These are phyloP conservation scores for Sebastes fasciatus DNA, from an alignment of 2,113 vertebrate species.

Conservation along the genomic window DNA sequence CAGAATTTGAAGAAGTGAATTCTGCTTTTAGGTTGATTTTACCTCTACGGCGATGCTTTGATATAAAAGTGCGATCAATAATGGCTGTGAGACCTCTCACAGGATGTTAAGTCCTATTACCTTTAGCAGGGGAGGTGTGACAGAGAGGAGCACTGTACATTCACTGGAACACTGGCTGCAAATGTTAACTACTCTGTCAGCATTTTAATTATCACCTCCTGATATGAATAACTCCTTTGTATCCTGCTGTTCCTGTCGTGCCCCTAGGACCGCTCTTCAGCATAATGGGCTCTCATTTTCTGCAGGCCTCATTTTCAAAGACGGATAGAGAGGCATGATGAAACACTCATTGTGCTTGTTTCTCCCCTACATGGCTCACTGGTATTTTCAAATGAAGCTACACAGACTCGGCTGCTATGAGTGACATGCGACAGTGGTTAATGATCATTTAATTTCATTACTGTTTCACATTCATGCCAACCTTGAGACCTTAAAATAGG, in stretches of 20 bases:
- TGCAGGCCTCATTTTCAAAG: neutral
- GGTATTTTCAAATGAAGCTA: neutral
- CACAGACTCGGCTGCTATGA: neutral
- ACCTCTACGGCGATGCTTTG: neutral
- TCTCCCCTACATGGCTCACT: conserved; percentile 1
- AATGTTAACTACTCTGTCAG: conserved; percentile 64
- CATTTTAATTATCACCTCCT: conserved; percentile 63
- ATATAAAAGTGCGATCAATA: conserved; percentile 14
- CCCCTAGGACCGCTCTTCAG: neutral
- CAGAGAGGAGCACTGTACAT: conserved; percentile 21
- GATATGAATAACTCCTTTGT: conserved; percentile 47
- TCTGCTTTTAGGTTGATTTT: conserved; percentile 1
- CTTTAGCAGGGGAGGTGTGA: conserved; percentile 44
- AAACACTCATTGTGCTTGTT: conserved; percentile 11
- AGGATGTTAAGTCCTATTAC: conserved; percentile 35
- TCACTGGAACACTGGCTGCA: conserved; percentile 56
- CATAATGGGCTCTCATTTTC: conserved; percentile 19
- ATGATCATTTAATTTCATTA: neutral
- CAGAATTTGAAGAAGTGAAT: neutral
- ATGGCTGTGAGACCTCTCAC: conserved; percentile 18
- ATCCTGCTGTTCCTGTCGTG: conserved; percentile 16
- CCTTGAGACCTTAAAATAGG: no score
- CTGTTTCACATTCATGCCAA: no score
- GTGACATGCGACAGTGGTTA: neutral
- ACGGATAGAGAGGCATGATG: neutral